phyloP scores from a whole-genome alignment of 2,797 vertebrate genomes.

The Sternarchorhynchus goeldii region DNA sequence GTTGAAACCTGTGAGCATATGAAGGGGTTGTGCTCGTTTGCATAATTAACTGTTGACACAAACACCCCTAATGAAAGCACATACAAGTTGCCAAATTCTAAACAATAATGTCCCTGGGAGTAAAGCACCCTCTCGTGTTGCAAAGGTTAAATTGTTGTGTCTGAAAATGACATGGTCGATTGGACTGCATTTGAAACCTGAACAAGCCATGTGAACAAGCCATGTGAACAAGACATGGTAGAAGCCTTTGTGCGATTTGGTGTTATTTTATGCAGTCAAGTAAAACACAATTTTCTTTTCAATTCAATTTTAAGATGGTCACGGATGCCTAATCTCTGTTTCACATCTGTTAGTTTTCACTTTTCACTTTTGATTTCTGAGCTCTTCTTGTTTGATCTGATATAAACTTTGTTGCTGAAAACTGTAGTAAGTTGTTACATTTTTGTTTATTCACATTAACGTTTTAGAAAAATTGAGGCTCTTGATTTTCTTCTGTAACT shows the following conservation, averaged over 20 bases:
- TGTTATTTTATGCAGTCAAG: constrained; percentile 8
- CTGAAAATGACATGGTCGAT: constrained; percentile 52
- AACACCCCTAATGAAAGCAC: constrained; percentile 79
- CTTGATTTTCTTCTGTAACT: no score
- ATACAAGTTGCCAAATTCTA: constrained; percentile 75
- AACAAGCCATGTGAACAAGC: background rate
- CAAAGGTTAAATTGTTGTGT: constrained; percentile 77
- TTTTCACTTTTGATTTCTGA: no score
- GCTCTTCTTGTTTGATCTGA: no score
- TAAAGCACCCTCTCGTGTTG: constrained; percentile 64
- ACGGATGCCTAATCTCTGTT: constrained; percentile 24
- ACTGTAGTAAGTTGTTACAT: no score
- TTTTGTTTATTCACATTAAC: no score
- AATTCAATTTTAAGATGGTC: constrained; percentile 26
- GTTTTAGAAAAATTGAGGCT: no score
- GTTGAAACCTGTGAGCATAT: constrained; percentile 64
- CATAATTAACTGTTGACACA: constrained; percentile 83
- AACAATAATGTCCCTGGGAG: constrained; percentile 72
- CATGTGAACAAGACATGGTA: constrained; percentile 4
- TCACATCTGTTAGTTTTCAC: no score
- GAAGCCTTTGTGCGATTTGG: background rate
- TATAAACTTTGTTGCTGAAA: no score
- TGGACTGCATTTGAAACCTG: constrained; percentile 30
- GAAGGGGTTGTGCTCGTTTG: constrained; percentile 72
- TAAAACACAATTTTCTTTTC: constrained; percentile 26